Conservation (phyloP, 2,113 vertebrate species). For the Vombatus ursinus region DNA sequence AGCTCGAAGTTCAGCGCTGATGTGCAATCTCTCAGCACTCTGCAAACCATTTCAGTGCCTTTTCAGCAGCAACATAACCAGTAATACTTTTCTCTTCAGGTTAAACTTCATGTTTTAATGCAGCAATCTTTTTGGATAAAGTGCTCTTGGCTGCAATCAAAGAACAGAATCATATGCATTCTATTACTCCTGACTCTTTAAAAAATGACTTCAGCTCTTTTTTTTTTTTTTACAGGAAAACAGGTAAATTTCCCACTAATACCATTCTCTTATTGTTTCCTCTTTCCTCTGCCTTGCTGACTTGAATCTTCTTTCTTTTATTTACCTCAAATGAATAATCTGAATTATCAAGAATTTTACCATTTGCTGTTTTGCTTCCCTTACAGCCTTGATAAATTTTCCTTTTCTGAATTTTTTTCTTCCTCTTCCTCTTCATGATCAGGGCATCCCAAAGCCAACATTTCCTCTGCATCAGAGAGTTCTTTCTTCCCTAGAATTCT, state of each 20-base stretch:
- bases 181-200: conserved; percentile 89
- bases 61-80: conserved; percentile 88
- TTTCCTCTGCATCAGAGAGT: conserved; percentile 78
- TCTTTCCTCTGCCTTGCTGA: conserved; percentile 77
- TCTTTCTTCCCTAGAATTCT: conserved; percentile 81
- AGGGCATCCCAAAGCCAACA: conserved; percentile 83
- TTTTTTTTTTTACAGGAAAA: conserved; percentile 81
- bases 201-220: conserved; percentile 91
- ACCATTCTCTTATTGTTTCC: conserved; percentile 88
- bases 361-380: neutral
- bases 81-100: conserved; percentile 91
- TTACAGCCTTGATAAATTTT: conserved; percentile 40
- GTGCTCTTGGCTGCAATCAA: conserved; percentile 92
- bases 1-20: conserved; percentile 91
- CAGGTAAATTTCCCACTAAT: conserved; percentile 95
- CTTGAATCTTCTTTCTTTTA: conserved; percentile 63
- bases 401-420: conserved; percentile 77
- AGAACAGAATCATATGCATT: conserved; percentile 94
- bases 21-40: conserved; percentile 88
- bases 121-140: conserved; percentile 90
- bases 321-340: conserved; percentile 43
- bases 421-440: conserved; percentile 84
- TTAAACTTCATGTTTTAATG: conserved; percentile 92
- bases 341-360: conserved; percentile 40
- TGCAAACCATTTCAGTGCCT: conserved; percentile 89